Percentiles rank a stretch among this genome's conserved stretches.
phyloP scores from a whole-genome alignment of 2,113 vertebrate species.

The Mormyrus lacerda region DNA sequence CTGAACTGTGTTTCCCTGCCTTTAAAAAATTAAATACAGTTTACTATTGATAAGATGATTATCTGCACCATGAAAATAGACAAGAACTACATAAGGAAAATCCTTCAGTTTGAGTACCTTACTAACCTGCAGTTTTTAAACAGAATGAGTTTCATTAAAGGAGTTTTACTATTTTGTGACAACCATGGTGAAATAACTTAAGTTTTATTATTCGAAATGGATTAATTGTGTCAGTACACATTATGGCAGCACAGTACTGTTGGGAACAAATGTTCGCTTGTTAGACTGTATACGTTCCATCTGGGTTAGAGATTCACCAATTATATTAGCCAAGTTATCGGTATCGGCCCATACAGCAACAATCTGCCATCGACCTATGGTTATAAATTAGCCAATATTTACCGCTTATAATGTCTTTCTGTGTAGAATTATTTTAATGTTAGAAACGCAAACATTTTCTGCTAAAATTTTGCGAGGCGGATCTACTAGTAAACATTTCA shows the following conservation, averaged over 20 bases:
- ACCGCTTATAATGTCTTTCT: neutral
- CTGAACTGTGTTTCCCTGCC: neutral
- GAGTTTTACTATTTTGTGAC: no score
- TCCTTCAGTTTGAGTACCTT: neutral
- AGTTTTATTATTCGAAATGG: neutral
- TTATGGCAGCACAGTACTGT: neutral
- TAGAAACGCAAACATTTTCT: neutral
- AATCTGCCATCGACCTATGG: neutral
- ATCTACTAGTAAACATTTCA: neutral
- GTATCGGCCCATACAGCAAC: neutral
- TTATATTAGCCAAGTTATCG: neutral
- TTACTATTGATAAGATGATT: neutral
- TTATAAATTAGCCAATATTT: neutral
- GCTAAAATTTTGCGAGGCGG: neutral
- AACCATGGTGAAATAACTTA: no score
- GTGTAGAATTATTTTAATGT: neutral
- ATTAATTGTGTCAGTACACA: neutral
- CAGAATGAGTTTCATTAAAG: no score
- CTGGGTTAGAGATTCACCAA: neutral
- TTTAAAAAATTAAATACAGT: neutral
- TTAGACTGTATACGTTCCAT: neutral
- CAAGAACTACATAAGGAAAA: neutral
- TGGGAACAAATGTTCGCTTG: neutral
- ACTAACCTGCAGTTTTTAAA: neutral
- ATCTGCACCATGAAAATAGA: neutral